Conservation (phyloP, 2,888 invertebrate genomes). For the Calameuta filiformis region DNA sequence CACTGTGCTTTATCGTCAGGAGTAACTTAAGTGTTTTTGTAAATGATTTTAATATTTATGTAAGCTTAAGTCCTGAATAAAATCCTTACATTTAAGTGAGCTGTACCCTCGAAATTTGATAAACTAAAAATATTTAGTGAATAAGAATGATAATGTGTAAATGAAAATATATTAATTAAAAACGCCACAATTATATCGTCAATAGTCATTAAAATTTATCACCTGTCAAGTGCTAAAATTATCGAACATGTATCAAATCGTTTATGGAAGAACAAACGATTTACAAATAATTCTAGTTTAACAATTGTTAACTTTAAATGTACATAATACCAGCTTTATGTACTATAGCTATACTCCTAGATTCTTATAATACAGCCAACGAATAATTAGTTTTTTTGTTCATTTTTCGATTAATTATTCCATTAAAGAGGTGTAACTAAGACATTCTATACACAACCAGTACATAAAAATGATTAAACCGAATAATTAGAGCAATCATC, state of each 20-base stretch:
- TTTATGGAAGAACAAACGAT: constrained; percentile 1
- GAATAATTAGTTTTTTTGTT: neutral
- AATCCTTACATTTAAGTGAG: neutral
- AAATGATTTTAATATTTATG: neutral
- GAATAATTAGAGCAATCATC: neutral
- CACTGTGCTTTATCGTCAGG: neutral
- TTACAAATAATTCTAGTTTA: constrained; percentile 1
- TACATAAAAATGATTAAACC: no score
- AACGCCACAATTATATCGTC: neutral
- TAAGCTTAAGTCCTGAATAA: neutral
- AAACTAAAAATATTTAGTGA: neutral
- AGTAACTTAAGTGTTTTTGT: neutral
- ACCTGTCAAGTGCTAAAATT: neutral
- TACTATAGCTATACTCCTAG: neutral
- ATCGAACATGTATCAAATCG: constrained; percentile 8
- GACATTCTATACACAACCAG: neutral
- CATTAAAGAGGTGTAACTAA: neutral
- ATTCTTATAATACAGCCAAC: neutral
- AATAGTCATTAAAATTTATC: neutral
- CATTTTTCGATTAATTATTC: neutral
- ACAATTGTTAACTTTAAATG: neutral
- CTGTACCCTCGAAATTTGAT: neutral
- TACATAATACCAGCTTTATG: neutral
- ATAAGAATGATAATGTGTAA: neutral
- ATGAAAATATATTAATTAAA: neutral